Evolutionary conservation across 1,140 invertebrate species (phyloP).

Genomic region (Hesperophylax magnus): DNA sequence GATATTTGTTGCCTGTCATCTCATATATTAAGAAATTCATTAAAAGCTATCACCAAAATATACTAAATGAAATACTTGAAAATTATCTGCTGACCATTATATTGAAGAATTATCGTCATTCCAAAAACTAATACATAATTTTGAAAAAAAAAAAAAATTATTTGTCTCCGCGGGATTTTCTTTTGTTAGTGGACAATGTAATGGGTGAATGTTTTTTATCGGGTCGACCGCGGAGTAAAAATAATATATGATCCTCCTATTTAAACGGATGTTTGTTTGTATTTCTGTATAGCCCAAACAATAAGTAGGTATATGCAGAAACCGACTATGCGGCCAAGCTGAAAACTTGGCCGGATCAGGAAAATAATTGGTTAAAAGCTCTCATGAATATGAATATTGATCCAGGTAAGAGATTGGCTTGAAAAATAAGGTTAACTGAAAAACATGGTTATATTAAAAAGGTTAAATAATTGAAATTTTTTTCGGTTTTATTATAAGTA

Average conservation of each 20-base stretch:
- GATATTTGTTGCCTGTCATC: too few relatives aligned
- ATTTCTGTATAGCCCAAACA: constrained; percentile 3
- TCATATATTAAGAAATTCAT: too few relatives aligned
- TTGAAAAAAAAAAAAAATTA: background rate
- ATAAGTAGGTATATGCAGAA: background rate
- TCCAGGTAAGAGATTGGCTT: background rate
- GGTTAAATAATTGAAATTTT: too few relatives aligned
- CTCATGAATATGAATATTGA: background rate
- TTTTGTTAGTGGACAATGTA: constrained; percentile 13
- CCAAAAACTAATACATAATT: background rate
- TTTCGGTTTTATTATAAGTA: too few relatives aligned
- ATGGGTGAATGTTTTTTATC: constrained; percentile 29
- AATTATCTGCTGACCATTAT: background rate
- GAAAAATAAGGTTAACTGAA: background rate
- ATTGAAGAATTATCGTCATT: background rate
- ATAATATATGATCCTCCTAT: constrained; percentile 29
- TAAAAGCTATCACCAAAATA: too few relatives aligned
- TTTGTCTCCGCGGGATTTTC: constrained; percentile 11
- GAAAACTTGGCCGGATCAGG: constrained; percentile 7
- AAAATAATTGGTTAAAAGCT: constrained; percentile 12
- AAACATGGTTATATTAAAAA: too few relatives aligned
- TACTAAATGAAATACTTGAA: too few relatives aligned
- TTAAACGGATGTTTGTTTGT: background rate
- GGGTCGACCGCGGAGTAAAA: constrained; percentile 23
- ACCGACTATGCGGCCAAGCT: background rate